These are phyloP conservation scores for Hoplodrina ambigua DNA, from an alignment of 2,888 invertebrate species.

Conservation along the genomic window DNA sequence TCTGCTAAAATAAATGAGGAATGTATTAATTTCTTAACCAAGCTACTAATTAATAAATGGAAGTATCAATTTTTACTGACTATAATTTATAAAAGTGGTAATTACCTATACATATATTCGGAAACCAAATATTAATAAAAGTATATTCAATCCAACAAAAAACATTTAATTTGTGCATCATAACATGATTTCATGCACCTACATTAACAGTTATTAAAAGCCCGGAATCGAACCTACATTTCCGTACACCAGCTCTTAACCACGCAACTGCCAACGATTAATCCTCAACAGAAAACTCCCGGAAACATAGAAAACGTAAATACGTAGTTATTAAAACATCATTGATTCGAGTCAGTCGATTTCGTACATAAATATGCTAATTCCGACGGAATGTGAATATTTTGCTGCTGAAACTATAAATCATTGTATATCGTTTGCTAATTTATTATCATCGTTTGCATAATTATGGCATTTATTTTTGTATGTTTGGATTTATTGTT, in stretches of 20 bases:
- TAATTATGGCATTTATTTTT: constrained; percentile 63
- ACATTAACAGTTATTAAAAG: constrained; percentile 3
- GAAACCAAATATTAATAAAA: constrained; percentile 11
- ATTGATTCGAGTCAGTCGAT: constrained; percentile 51
- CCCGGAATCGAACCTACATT: constrained; percentile 25
- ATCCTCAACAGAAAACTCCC: constrained; percentile 19
- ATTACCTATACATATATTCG: background rate
- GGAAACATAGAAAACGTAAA: constrained; percentile 44
- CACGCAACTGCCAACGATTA: constrained; percentile 37
- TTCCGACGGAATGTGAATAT: constrained; percentile 45
- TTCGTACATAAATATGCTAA: constrained; percentile 48
- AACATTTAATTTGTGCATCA: background rate
- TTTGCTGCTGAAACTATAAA: constrained; percentile 35
- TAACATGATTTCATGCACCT: constrained; percentile 14
- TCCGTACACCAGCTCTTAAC: constrained; percentile 18
- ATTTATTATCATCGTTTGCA: constrained; percentile 57
- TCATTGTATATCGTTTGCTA: constrained; percentile 50
- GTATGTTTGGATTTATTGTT: constrained; percentile 58
- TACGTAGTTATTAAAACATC: constrained; percentile 41
- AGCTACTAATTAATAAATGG: no score
- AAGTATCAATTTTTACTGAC: no score
- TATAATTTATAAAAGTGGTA: no score
- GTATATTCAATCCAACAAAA: background rate
- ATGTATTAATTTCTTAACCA: no score
- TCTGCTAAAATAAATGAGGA: no score